Evolutionary conservation across 2,888 invertebrate species (phyloP).

Genomic region (Lucinisca nassula): DNA sequence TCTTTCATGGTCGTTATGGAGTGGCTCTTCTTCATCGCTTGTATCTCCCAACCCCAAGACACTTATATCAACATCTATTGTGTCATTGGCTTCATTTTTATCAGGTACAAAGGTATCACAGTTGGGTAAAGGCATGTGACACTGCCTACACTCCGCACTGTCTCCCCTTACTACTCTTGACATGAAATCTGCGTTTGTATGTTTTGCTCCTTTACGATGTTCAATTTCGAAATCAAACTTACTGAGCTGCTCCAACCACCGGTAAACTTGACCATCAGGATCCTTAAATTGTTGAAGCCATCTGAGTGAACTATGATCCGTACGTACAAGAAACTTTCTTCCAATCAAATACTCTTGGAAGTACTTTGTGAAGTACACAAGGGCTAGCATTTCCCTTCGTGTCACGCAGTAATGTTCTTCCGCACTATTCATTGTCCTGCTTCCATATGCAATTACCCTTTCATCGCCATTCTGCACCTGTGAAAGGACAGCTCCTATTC

Average conservation of each 20-base stretch:
- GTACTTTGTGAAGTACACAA: constrained; percentile 67
- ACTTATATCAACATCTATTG: background rate
- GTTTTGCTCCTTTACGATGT: constrained; percentile 57
- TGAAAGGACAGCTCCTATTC: constrained; percentile 69
- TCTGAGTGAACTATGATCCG: constrained; percentile 65
- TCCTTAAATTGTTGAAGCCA: constrained; percentile 63
- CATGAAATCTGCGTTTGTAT: constrained; percentile 37
- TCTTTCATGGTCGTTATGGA: background rate
- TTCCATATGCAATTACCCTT: constrained; percentile 63
- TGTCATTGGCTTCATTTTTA: background rate
- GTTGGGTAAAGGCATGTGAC: background rate
- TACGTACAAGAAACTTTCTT: constrained; percentile 51
- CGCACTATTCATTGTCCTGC: constrained; percentile 42
- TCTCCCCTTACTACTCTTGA: constrained; percentile 21
- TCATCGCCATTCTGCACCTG: constrained; percentile 68
- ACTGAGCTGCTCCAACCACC: constrained; percentile 57
- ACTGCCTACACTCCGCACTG: background rate
- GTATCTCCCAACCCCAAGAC: background rate
- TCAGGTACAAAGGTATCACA: background rate
- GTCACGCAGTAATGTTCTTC: constrained; percentile 66
- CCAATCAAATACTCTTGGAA: constrained; percentile 70
- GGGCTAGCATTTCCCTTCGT: constrained; percentile 59
- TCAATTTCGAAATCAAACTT: constrained; percentile 56
- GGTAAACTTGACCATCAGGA: constrained; percentile 51
- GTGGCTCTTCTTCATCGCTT: background rate